phyloP scores from a whole-genome alignment of 2,888 invertebrate species.

The Metopia argyrocephala region DNA sequence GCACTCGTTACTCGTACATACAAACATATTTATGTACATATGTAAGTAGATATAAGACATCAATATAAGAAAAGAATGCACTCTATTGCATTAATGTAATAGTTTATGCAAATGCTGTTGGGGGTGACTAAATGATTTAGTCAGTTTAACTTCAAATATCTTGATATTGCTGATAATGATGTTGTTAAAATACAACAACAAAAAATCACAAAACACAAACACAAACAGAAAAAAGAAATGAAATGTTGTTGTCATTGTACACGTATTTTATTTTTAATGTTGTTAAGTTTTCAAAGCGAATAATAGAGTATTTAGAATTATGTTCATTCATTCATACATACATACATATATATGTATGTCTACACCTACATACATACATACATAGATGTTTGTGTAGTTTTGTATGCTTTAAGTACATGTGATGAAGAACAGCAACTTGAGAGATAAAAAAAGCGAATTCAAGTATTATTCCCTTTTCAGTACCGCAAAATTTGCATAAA shows the following conservation, averaged over 20 bases:
- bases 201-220: too few species aligned
- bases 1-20: too few species aligned
- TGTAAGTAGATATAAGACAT: too few species aligned
- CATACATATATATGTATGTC: background rate
- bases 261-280: background rate
- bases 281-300: background rate
- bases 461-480: slow-evolving; percentile 47
- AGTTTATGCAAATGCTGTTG: background rate
- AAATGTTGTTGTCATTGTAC: background rate
- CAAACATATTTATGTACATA: background rate
- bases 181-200: too few species aligned
- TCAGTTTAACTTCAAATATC: slow-evolving; percentile 22
- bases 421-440: slow-evolving; percentile 56
- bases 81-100: background rate
- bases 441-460: slow-evolving; percentile 35
- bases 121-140: background rate
- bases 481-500: slow-evolving; percentile 59
- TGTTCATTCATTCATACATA: background rate
- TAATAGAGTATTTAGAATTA: background rate
- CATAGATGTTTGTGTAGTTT: background rate
- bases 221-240: too few species aligned
- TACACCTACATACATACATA: background rate
- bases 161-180: slow-evolving; percentile 16
- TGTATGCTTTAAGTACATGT: background rate
- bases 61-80: too few species aligned